Evolutionary conservation across 2,113 vertebrate genomes (phyloP).

Genomic region (Spea multiplicata): DNA sequence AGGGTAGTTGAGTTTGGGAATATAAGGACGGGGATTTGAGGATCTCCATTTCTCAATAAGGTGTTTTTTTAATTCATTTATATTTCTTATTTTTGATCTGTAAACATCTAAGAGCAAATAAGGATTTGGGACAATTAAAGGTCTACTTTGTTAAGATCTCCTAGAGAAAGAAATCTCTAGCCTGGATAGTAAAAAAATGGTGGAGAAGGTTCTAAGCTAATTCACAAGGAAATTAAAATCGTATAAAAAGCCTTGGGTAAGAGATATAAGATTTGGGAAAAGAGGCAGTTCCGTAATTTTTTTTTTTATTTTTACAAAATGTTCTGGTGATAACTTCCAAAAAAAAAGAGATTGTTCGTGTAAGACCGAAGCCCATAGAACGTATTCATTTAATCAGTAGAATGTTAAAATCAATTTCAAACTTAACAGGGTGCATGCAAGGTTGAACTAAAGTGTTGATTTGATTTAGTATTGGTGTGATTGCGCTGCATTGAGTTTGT

Average conservation of each 20-base stretch:
- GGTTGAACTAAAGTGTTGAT: constrained; percentile 17
- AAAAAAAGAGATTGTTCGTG: neutral
- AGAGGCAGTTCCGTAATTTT: neutral
- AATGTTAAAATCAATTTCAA: constrained; percentile 25
- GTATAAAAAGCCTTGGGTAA: neutral
- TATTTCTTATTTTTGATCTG: no score
- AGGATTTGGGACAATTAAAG: no score
- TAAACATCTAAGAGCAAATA: no score
- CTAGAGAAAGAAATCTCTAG: no score
- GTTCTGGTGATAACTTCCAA: neutral
- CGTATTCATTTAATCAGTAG: constrained; percentile 1
- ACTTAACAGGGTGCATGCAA: constrained; percentile 10
- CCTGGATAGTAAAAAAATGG: no score
- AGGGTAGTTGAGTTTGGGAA: no score
- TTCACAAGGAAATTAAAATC: neutral
- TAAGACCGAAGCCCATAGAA: neutral
- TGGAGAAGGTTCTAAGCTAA: neutral
- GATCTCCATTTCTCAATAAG: no score
- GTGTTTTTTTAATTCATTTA: no score
- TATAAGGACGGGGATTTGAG: no score
- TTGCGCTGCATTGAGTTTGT: neutral
- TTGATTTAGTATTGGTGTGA: constrained; percentile 20
- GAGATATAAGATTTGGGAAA: no score
- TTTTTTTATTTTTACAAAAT: neutral
- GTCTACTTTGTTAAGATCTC: no score